A percentile compares a stretch with the other conserved stretches of the same genome.
Conservation (phyloP, 2,888 invertebrate species). For the Zaprionus lineosus region DNA sequence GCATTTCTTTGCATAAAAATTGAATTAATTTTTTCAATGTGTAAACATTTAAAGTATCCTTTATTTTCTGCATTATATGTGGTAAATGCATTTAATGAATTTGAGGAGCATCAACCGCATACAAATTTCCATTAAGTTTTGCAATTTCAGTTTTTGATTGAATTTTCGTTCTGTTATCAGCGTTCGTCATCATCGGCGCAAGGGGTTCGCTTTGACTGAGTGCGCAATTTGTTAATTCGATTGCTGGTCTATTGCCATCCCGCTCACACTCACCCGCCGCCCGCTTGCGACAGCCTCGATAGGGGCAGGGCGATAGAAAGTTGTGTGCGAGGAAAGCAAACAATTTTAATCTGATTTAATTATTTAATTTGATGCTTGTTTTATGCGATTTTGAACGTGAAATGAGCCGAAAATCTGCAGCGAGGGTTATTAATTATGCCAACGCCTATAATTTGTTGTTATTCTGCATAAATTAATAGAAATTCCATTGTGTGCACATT, state of each 20-base stretch:
- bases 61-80: too few species aligned
- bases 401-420: conserved; percentile 29
- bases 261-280: not conserved
- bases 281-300: not conserved
- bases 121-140: conserved; percentile 40
- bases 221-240: conserved; percentile 71
- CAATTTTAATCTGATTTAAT: conserved; percentile 67
- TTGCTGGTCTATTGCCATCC: conserved; percentile 36
- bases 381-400: conserved; percentile 42
- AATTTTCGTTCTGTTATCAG: conserved; percentile 39
- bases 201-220: conserved; percentile 61
- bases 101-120: conserved; percentile 45
- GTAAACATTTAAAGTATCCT: too few species aligned
- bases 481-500: conserved; percentile 43
- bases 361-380: conserved; percentile 64
- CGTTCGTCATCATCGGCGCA: too few species aligned
- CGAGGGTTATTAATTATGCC: conserved; percentile 51
- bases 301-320: too few species aligned
- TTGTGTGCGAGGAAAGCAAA: conserved; percentile 33
- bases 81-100: conserved; percentile 39
- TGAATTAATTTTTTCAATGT: too few species aligned
- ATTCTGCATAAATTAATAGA: conserved; percentile 51
- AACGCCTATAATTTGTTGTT: not conserved
- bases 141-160: conserved; percentile 59
- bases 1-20: too few species aligned